Conservation (phyloP, 2,888 invertebrate genomes). For the Plebejus anna region DNA sequence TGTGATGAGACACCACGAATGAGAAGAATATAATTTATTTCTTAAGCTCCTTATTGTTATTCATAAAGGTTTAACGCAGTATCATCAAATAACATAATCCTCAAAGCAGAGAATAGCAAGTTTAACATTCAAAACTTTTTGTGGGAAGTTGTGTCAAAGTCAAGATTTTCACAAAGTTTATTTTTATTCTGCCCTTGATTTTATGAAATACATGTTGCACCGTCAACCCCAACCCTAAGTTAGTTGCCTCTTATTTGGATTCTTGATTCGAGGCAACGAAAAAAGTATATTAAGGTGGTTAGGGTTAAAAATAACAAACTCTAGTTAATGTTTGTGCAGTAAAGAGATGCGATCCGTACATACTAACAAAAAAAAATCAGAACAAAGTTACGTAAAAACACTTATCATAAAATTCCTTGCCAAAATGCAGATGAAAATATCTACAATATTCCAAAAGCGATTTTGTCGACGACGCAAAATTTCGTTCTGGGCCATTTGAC, state of each 20-base stretch:
- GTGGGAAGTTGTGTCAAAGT: not conserved
- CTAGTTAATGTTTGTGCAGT: not conserved
- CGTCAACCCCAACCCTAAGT: not conserved
- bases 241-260: not conserved
- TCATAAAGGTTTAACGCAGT: not conserved
- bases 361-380: not conserved
- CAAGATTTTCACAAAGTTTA: conserved; percentile 3
- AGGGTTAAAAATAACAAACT: not conserved
- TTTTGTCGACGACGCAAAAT: conserved; percentile 12
- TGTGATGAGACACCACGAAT: conserved; percentile 11
- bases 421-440: conserved; percentile 15
- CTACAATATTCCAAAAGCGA: not conserved
- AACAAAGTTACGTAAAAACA: not conserved
- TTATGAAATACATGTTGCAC: conserved; percentile 13
- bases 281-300: not conserved
- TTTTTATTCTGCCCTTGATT: conserved; percentile 14
- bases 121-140: not conserved
- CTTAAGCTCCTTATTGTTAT: not conserved
- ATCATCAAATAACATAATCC: not conserved
- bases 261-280: not conserved
- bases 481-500: conserved; percentile 17
- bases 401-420: not conserved
- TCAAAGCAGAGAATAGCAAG: not conserved
- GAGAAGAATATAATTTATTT: not conserved
- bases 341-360: not conserved